Base-by-base conservation (phyloP, 2,888 invertebrate species). In the Himalopsyche japonica region DNA sequence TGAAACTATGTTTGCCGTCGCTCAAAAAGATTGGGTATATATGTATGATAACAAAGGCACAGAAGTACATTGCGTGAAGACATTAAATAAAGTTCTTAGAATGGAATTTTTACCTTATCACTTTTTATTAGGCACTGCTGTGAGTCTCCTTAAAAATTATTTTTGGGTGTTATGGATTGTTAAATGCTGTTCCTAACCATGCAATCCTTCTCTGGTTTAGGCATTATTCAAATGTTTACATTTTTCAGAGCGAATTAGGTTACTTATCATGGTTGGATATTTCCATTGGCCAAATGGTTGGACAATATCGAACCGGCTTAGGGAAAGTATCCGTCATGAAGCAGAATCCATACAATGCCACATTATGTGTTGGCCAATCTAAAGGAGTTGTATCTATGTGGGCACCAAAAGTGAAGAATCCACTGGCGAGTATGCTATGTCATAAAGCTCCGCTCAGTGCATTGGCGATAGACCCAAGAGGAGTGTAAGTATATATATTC, bases 51-150 rank as follows among this genome's bases (percentile, higher is more conserved):
- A 98, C 89, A 95, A 97, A 88, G 99, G 99, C n/a, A 96, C 96
- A 76, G 99, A 99, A 90, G 89, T 99, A 82, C 99, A 99, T 90
- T 99, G 99, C 89, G 90, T 99, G 0, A 99, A 99, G 90, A 93
- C 92, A 87, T 92, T 99, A 90, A 93, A 96, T 89, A 94, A 94
- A 88, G 95, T 97, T 7, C 93, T 96, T 24, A 92, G 95, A 84
- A 93, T 99, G 92, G 98, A 99, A 89, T 99, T 99, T 91, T 92
- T 99, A 34, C 99, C 99, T 0, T 98, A 98, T 90, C 99, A 99
- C 90, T 99, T 99, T 90, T 93, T 99, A 20, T 92, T 99, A 18
- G 97, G 96, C 30, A 94, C 96, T 86, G 95, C 95, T 86, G 97
- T 97, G 90, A 93, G 94, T 93, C 32, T 32, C 3, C 87, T 83